Base-by-base conservation (phyloP, 2,797 vertebrate genomes). In the Poeciliopsis infans region DNA sequence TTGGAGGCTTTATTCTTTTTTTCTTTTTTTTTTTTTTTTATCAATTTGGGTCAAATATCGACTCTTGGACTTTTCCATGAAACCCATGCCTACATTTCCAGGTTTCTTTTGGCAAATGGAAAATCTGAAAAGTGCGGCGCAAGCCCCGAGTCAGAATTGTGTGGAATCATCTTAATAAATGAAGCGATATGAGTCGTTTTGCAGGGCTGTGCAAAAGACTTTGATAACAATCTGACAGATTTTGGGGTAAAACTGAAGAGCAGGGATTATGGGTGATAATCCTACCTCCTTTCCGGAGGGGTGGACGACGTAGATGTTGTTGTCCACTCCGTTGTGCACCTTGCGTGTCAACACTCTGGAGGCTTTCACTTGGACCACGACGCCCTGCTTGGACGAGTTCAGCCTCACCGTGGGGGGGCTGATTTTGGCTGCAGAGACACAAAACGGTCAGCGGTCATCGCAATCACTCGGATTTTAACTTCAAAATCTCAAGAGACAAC, bases 401-500 rank as follows among this genome's bases (percentile, higher is more conserved):
- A 94, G 72, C 87, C n/a, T 93, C 82, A 96, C 72, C 0, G 41
- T 2, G 0, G 96, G 96, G 6, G 93, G 77, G 31, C 95, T 96
- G 83, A 96, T 88, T 51, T 53, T 85, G 59, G 95, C 96, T 96
- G 88, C 72, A 77, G 43, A 71, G 25, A 83, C 10, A 49, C 71
- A 59, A 59, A 59, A 23, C 1, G 75, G 28, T 7, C 7, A 75
- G 12, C 7, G 4, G 1, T 20, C 5, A 70, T 57, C 25, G 23
- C 23, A 59, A 57, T n/a, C 25, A 41, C 8, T 25, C 25, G 23
- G 64, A 25, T 68, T n/a, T 25, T 16, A 68, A 7, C 61, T 20
- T 64, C 61, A 64, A 39, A 66, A 23, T 39, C 61, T 39, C 36
- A 6, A 36, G 61, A 16, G 46, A 47, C 31, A 3, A 7, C 13